These are phyloP conservation scores for Pygoscelis antarcticus DNA, from an alignment of 2,113 vertebrate species.

Conservation along the genomic window DNA sequence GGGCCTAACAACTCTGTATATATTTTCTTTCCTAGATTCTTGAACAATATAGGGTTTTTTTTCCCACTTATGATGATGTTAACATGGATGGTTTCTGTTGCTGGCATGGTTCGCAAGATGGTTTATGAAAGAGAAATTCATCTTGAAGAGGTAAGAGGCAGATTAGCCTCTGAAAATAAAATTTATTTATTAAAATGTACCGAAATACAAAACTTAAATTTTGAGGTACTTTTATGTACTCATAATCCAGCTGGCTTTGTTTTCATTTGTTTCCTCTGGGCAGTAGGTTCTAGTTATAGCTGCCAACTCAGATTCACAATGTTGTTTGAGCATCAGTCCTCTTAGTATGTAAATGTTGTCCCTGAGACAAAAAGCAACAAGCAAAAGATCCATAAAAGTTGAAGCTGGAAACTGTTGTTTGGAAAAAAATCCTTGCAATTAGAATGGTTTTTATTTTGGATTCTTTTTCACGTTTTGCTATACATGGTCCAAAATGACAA, in stretches of 20 bases:
- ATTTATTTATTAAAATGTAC: too few relatives aligned
- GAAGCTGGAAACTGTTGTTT: neutral
- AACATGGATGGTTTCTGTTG: constrained; percentile 74
- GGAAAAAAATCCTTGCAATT: neutral
- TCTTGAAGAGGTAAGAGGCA: constrained; percentile 71
- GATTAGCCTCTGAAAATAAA: neutral
- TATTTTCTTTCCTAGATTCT: constrained; percentile 61
- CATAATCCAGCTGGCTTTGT: neutral
- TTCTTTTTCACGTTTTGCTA: neutral
- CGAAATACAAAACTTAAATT: neutral
- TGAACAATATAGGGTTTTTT: constrained; percentile 74
- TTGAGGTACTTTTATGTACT: neutral
- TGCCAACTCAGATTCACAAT: neutral
- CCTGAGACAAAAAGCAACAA: neutral
- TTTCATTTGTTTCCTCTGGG: neutral
- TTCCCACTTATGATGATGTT: constrained; percentile 78
- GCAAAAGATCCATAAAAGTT: neutral
- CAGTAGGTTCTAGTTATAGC: neutral
- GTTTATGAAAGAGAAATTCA: constrained; percentile 77
- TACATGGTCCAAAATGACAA: neutral
- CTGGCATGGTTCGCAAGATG: constrained; percentile 72
- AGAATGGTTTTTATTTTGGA: neutral
- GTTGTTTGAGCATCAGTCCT: neutral
- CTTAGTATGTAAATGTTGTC: neutral
- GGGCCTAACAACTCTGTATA: neutral